Percentiles rank a stretch among this genome's conserved stretches.
Conservation (phyloP, 2,797 vertebrate genomes). For the Myiotriccus ornatus region DNA sequence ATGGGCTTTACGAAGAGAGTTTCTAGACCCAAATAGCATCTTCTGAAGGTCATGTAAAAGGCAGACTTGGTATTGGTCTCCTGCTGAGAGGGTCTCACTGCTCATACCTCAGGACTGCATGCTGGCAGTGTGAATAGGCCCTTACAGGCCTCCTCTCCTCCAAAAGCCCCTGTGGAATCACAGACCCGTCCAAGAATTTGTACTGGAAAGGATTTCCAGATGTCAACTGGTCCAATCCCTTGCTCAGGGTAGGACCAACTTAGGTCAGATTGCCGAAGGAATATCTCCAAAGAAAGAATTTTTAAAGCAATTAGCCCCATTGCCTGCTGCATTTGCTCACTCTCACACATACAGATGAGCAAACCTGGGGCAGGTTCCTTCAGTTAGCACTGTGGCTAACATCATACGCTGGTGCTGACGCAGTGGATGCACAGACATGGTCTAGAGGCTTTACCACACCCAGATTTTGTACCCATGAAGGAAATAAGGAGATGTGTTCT, state of each 20-base stretch:
- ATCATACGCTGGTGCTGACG: background rate
- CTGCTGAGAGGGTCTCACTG: background rate
- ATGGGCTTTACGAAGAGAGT: background rate
- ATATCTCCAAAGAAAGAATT: background rate
- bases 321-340: background rate
- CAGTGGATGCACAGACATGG: background rate
- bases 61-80: background rate
- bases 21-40: background rate
- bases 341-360: background rate
- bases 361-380: background rate
- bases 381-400: background rate
- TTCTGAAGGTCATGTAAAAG: background rate
- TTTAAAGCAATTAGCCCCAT: background rate
- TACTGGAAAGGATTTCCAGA: background rate
- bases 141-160: background rate
- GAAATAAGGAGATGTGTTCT: background rate
- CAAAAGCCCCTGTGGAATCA: background rate
- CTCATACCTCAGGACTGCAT: background rate
- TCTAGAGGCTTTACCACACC: background rate
- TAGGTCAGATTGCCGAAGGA: background rate
- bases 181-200: background rate
- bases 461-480: background rate
- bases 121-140: background rate
- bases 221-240: background rate
- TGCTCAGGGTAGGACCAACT: background rate